phyloP scores from a whole-genome alignment of 1,140 invertebrate genomes.

The Doryteuthis pealeii region DNA sequence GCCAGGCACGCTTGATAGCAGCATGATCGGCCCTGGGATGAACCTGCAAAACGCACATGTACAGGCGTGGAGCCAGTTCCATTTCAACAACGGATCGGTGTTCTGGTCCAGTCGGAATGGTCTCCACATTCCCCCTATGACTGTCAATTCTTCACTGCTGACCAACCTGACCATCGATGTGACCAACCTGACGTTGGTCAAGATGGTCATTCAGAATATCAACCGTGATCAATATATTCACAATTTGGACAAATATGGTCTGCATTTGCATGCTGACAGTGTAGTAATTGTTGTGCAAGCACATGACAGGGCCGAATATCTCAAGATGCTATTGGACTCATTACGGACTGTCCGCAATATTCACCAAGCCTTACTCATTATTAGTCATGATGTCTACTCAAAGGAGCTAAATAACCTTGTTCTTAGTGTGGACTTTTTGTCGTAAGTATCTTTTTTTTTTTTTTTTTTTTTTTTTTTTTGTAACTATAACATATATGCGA shows the following conservation, averaged over 20 bases:
- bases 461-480: constrained; percentile 19
- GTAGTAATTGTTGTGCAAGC: constrained; percentile 69
- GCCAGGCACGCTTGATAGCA: not conserved
- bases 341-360: constrained; percentile 86
- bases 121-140: not conserved
- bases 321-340: constrained; percentile 88
- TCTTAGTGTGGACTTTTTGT: constrained; percentile 78
- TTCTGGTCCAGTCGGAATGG: not conserved
- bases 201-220: constrained; percentile 39
- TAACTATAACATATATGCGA: too few relatives aligned
- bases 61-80: not conserved
- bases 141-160: not conserved
- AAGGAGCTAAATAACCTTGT: constrained; percentile 90
- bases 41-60: constrained; percentile 4
- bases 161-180: constrained; percentile 25
- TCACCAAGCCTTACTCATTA: constrained; percentile 83
- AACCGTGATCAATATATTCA: constrained; percentile 51
- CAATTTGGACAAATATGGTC: constrained; percentile 53
- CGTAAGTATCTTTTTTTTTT: too few relatives aligned
- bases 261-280: constrained; percentile 44
- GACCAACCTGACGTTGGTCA: constrained; percentile 41
- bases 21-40: constrained; percentile 9
- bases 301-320: constrained; percentile 88
- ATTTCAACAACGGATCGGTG: not conserved
- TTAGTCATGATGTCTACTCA: constrained; percentile 94